Conservation (phyloP, 2,113 vertebrate species). For the Cryptotis parvus region DNA sequence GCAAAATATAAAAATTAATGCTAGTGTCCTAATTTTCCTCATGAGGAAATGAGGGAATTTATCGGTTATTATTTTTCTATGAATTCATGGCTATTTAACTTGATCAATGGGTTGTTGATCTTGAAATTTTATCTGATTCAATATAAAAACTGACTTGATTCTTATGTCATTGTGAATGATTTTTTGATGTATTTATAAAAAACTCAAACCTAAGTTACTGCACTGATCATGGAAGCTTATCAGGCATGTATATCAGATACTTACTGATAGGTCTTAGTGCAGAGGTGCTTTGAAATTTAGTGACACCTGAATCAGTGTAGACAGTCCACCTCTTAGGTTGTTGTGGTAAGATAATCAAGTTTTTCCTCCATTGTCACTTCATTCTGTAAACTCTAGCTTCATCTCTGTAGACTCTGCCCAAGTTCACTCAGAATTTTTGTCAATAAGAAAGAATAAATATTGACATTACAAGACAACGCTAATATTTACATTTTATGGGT, state of each 20-base stretch:
- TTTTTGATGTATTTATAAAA: constrained; percentile 54
- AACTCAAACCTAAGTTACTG: not conserved
- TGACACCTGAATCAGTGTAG: not conserved
- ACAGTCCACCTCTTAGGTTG: not conserved
- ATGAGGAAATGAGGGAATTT: not conserved
- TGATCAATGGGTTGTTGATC: not conserved
- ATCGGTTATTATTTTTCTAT: not conserved
- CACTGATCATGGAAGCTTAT: not conserved
- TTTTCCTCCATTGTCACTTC: constrained; percentile 34
- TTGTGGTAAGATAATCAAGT: constrained; percentile 13
- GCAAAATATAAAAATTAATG: constrained; percentile 37
- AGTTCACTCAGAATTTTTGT: constrained; percentile 38
- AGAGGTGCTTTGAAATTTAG: constrained; percentile 8
- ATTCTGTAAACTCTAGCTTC: not conserved
- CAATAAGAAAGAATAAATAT: not conserved
- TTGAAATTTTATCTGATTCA: constrained; percentile 14
- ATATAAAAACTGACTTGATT: constrained; percentile 38
- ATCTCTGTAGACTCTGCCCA: not conserved
- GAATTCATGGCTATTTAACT: not conserved
- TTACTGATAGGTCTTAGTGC: not conserved
- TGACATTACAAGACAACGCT: constrained; percentile 21
- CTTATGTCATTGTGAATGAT: constrained; percentile 1
- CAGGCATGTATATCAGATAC: not conserved
- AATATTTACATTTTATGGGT: constrained; percentile 8
- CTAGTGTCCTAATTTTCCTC: not conserved